Evolutionary conservation across 2,888 invertebrate genomes (phyloP).

Genomic region (Heliconius ismenius): DNA sequence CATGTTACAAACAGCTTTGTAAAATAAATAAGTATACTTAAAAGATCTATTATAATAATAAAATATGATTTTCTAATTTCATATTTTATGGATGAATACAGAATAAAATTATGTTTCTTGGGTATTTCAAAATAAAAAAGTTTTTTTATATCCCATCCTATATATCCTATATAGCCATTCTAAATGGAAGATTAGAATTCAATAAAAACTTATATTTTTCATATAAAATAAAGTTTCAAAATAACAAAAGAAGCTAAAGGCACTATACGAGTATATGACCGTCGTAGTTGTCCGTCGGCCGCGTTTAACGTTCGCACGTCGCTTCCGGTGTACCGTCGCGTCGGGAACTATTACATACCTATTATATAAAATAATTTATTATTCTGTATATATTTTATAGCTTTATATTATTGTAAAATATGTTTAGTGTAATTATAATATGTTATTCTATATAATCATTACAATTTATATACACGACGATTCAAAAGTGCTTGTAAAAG

Average conservation of each 20-base stretch:
- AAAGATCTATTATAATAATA: too few relatives aligned
- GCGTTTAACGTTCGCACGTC: neutral
- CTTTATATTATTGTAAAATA: neutral
- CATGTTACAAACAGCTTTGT: neutral
- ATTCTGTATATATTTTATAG: neutral
- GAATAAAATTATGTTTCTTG: too few relatives aligned
- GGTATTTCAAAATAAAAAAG: too few relatives aligned
- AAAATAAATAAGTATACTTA: too few relatives aligned
- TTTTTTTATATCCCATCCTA: too few relatives aligned
- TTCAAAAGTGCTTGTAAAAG: too few relatives aligned
- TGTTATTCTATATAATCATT: neutral
- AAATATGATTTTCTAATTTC: too few relatives aligned
- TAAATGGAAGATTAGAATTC: neutral
- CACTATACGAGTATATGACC: neutral
- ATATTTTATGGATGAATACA: too few relatives aligned
- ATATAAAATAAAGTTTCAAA: neutral
- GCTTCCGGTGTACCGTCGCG: conserved; percentile 17
- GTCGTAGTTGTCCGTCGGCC: conserved; percentile 1
- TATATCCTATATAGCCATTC: neutral
- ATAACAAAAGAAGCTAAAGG: neutral
- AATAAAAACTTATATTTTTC: neutral
- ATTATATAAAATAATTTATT: neutral
- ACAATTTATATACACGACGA: too few relatives aligned
- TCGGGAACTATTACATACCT: neutral
- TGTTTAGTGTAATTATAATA: neutral